These are phyloP conservation scores for Autographa pulchrina DNA, from an alignment of 2,888 invertebrate genomes.

Conservation along the genomic window DNA sequence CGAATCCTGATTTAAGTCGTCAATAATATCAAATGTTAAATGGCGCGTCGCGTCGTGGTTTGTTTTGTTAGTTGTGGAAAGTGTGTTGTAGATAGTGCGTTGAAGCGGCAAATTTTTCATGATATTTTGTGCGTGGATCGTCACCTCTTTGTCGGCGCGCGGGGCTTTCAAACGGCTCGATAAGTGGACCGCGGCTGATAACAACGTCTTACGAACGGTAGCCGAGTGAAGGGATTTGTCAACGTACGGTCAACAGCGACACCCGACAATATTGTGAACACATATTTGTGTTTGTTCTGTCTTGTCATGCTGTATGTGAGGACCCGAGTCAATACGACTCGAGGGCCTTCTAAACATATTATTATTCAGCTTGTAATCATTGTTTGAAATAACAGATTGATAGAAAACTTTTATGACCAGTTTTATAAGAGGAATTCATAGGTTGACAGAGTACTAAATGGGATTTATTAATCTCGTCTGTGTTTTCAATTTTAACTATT, in stretches of 20 bases:
- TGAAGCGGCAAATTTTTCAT: conserved; percentile 65
- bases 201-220: conserved; percentile 80
- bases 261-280: conserved; percentile 58
- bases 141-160: conserved; percentile 86
- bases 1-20: conserved; percentile 60
- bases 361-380: conserved; percentile 21
- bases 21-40: conserved; percentile 43
- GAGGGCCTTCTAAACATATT: conserved; percentile 23
- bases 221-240: conserved; percentile 85
- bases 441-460: neutral
- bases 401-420: neutral
- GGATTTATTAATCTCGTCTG: neutral
- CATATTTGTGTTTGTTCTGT: conserved; percentile 66
- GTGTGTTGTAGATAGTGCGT: conserved; percentile 57
- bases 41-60: conserved; percentile 21
- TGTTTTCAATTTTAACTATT: neutral
- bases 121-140: conserved; percentile 77
- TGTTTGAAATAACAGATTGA: conserved; percentile 28
- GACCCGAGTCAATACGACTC: conserved; percentile 35
- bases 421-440: neutral
- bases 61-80: conserved; percentile 35
- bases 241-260: conserved; percentile 82
- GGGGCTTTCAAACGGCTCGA: conserved; percentile 79
- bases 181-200: conserved; percentile 82
- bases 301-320: conserved; percentile 35